Evolutionary conservation across 2,113 vertebrate genomes (phyloP), one percentile per base, ranked within the genome.

Genomic region (Brachyhypopomus gauderio): DNA sequence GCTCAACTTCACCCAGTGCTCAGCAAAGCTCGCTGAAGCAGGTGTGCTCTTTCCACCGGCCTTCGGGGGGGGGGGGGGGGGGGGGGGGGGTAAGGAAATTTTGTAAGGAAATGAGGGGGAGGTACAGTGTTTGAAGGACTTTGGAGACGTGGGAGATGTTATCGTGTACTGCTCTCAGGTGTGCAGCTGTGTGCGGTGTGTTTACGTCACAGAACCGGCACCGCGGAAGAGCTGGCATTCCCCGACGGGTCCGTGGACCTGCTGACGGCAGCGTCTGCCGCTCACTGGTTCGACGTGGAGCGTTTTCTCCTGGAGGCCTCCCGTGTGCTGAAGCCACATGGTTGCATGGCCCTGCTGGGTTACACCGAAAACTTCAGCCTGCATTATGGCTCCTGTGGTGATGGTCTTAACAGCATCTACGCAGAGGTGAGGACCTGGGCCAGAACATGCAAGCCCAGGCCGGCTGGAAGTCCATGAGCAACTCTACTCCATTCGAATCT

Each of bases 191-290:
- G 9, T 69, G 7, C 9, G 41, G 41, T 11, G 41, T 60, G 5
- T 34, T 82, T 52, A 12, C 34, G 63, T 41, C 77, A n/a, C 86
- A 96, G 95, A 0, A 86, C 74, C 30, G 92, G 92, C 30, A 88
- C 87, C 0, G 95, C 95, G 0, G 95, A 97, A 83, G 84, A 92
- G 17, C 88, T 96, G 34, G 93, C 94, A 0, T 92, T 96, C 0
- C 52, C 81, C 7, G 93, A 94, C 0, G 63, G 67, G 34, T 95
- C 94, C 0, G 95, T 96, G n/a, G 95, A 94, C 25, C 27, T 96
- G 36, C 66, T 96, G 84, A 89, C 93, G 0, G 92, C 94, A 0
- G 90, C 93, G 1, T 87, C 93, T 0, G 95, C 95, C 0, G 95
- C 89, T 0, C 95, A 96, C 85, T 96, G 95, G 95, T 97, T 96